Evolutionary conservation across 2,113 vertebrate species (phyloP).

Genomic region (Gasterosteus aculeatus): DNA sequence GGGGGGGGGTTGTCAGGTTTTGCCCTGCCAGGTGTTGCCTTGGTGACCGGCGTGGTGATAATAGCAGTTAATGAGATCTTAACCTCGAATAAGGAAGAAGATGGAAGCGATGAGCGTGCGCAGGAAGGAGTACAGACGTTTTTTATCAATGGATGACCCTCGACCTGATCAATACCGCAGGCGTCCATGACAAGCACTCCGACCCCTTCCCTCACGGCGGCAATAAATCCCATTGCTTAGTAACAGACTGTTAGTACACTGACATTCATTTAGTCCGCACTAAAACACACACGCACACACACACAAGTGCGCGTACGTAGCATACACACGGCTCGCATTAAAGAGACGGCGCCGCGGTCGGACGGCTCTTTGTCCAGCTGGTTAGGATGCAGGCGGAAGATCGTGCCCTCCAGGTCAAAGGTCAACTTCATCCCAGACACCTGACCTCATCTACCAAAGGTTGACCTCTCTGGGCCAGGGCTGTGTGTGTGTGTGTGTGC

Average conservation of each 20-base stretch:
- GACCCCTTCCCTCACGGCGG: neutral
- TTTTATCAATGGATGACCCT: conserved; percentile 36
- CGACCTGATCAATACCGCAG: conserved; percentile 53
- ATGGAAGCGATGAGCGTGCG: conserved; percentile 39
- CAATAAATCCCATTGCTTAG: conserved; percentile 39
- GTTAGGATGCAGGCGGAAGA: conserved; percentile 71
- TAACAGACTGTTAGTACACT: neutral
- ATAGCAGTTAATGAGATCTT: conserved; percentile 75
- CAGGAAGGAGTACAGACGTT: conserved; percentile 31
- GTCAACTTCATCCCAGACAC: conserved; percentile 81
- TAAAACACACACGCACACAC: neutral
- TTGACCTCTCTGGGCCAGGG: conserved; percentile 57
- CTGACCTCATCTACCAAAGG: conserved; percentile 76
- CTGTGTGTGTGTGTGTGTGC: conserved; percentile 17
- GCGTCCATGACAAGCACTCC: conserved; percentile 31
- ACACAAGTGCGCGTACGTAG: neutral
- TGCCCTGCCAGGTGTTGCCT: conserved; percentile 46
- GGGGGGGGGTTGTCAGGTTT: conserved; percentile 32
- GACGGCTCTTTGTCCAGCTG: conserved; percentile 70
- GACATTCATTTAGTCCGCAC: neutral
- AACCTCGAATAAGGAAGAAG: conserved; percentile 60
- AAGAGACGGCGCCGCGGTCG: conserved; percentile 11
- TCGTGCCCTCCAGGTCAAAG: conserved; percentile 69
- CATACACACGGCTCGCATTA: neutral
- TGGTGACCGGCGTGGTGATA: conserved; percentile 55